Conservation (phyloP, 2,797 vertebrate genomes). For the Argyrosomus regius region DNA sequence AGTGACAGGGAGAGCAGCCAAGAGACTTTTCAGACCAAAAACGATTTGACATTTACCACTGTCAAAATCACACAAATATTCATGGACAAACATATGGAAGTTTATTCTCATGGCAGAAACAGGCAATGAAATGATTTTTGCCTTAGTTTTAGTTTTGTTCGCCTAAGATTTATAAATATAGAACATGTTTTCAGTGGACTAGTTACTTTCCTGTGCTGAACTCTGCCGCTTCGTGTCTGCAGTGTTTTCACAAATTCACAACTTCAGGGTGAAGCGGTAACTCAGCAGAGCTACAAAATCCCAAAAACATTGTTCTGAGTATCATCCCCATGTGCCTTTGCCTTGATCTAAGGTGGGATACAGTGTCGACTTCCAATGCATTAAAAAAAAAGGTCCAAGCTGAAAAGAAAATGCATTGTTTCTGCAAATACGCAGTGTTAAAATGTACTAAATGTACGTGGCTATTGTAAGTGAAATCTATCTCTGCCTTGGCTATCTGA, state of each 20-base stretch:
- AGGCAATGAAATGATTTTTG: neutral
- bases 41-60: neutral
- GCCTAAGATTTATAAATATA: neutral
- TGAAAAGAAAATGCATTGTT: slow-evolving; percentile 23
- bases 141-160: neutral
- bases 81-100: neutral
- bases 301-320: neutral
- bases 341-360: slow-evolving; percentile 23
- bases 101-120: neutral
- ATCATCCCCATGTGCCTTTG: slow-evolving; percentile 13
- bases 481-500: slow-evolving; percentile 63
- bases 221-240: neutral
- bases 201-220: slow-evolving; percentile 10
- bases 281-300: slow-evolving; percentile 23
- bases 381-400: neutral
- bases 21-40: neutral
- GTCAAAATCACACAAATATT: neutral
- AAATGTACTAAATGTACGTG: slow-evolving; percentile 48
- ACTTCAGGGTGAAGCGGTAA: neutral
- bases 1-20: slow-evolving; percentile 16
- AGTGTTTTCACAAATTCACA: slow-evolving; percentile 38
- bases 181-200: neutral
- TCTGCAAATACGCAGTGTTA: slow-evolving; percentile 55
- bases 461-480: slow-evolving; percentile 62
- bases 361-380: neutral